These are phyloP conservation scores for Rhaphigaster nebulosa DNA, from an alignment of 2,888 invertebrate species.

Conservation along the genomic window DNA sequence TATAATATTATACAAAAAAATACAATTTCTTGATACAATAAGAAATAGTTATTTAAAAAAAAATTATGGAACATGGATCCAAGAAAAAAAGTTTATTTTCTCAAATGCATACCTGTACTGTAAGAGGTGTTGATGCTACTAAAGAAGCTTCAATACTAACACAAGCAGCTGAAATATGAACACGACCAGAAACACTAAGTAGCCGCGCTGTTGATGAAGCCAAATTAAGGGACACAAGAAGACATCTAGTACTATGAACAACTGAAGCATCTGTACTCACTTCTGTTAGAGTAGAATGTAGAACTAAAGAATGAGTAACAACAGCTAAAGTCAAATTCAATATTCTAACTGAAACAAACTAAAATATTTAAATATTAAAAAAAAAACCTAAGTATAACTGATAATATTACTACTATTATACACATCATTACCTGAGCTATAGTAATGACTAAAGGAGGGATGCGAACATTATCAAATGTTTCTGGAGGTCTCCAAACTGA, in stretches of 20 bases:
- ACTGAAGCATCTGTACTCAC: slow-evolving; percentile 79
- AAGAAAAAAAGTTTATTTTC: not conserved
- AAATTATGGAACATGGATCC: too few relatives aligned
- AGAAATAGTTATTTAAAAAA: too few relatives aligned
- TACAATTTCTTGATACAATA: too few relatives aligned
- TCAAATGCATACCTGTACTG: slow-evolving; percentile 77
- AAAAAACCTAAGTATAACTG: not conserved
- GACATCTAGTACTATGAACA: slow-evolving; percentile 77
- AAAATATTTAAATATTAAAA: slow-evolving; percentile 64
- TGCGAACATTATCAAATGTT: slow-evolving; percentile 72
- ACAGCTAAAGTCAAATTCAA: slow-evolving; percentile 78
- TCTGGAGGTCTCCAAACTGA: slow-evolving; percentile 64
- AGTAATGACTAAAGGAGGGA: slow-evolving; percentile 84
- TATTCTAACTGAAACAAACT: slow-evolving; percentile 90
- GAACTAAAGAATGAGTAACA: slow-evolving; percentile 76
- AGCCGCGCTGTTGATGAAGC: slow-evolving; percentile 75
- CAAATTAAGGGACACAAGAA: slow-evolving; percentile 81
- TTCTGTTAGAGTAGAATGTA: slow-evolving; percentile 80
- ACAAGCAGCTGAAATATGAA: slow-evolving; percentile 58
- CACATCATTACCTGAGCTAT: slow-evolving; percentile 83
- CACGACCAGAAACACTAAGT: slow-evolving; percentile 74
- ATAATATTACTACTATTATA: slow-evolving; percentile 50
- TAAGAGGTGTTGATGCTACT: slow-evolving; percentile 86
- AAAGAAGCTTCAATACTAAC: slow-evolving; percentile 83
- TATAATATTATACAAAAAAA: too few relatives aligned